Evolutionary conservation across 2,113 vertebrate genomes (phyloP), one percentile per base, ranked within the genome.

Genomic region (Larimichthys crocea): DNA sequence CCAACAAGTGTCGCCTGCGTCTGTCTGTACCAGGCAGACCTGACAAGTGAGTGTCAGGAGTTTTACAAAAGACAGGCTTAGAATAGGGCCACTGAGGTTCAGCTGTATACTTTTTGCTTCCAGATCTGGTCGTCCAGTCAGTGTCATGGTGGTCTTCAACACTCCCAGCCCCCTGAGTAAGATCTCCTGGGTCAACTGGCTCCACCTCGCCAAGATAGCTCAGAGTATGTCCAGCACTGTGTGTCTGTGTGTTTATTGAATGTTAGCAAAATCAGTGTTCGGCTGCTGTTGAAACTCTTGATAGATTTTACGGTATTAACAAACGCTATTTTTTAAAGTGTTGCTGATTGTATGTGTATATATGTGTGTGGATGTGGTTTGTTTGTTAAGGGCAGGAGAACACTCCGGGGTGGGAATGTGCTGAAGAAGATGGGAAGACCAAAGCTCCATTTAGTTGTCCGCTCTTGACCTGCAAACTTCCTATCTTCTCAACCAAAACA

Each of bases 1-100:
- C 86, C 67, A 88, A 90, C 78, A 90, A 82, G 64, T 90, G 86
- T 48, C 50, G 64, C 17, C 71, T 90, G 11, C 80, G 75, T n/a
- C 71, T 90, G 62, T 82, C 83, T 8, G 55, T 90, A 19, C 81
- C 89, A 5, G 81, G 80, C 2, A 81, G 72, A 63, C 74, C 86
- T 10, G 89, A 90, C 63, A 90, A 53, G 89, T 90, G 62, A 73
- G 88, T 24, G 46, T 44, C 61, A 14, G 42, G 5, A 68, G n/a
- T 44, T 22, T 53, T 15, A 26, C 40, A 16, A 0, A n/a, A 17
- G 24, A 22, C 55, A 7, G 49, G 16, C 24, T 61, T 29, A 14
- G 12, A 64, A 4, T 5, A 46, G 55, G 11, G 48, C 12, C 29
- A 29, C 16, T n/a, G 56, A 61, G 53, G 5, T 6, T 40, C 74